Conservation (phyloP, 2,113 vertebrate species). For the Cnemophilus loriae region DNA sequence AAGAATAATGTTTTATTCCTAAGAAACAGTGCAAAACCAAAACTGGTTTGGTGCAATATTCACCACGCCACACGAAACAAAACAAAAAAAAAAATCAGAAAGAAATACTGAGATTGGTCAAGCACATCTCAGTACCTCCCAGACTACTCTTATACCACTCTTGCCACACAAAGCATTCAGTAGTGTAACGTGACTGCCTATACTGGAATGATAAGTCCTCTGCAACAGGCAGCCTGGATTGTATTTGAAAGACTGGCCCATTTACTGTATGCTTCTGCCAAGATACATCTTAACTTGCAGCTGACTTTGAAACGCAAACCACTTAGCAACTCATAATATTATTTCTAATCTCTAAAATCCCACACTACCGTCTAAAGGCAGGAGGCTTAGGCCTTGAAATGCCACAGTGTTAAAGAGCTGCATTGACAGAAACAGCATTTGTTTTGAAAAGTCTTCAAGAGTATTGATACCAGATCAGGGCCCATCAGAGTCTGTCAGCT, state of each 20-base stretch:
- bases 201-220: not conserved
- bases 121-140: not conserved
- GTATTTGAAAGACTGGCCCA: not conserved
- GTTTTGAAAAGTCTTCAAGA: slow-evolving; percentile 1
- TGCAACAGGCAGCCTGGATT: not conserved
- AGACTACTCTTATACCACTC: not conserved
- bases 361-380: not conserved
- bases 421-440: slow-evolving; percentile 6
- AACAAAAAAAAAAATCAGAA: not conserved
- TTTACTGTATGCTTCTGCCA: not conserved
- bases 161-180: not conserved
- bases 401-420: not conserved
- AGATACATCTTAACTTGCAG: not conserved
- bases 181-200: not conserved
- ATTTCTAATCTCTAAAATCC: slow-evolving; percentile 16
- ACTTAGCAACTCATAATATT: not conserved
- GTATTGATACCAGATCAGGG: not conserved
- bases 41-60: not conserved
- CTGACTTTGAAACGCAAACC: not conserved
- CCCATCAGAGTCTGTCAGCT: not conserved
- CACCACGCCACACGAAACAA: not conserved
- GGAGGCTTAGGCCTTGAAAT: not conserved
- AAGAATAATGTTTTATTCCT: not conserved
- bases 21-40: not conserved
- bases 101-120: not conserved